phyloP scores from a whole-genome alignment of 2,888 invertebrate species.

The Conomelus anceps region DNA sequence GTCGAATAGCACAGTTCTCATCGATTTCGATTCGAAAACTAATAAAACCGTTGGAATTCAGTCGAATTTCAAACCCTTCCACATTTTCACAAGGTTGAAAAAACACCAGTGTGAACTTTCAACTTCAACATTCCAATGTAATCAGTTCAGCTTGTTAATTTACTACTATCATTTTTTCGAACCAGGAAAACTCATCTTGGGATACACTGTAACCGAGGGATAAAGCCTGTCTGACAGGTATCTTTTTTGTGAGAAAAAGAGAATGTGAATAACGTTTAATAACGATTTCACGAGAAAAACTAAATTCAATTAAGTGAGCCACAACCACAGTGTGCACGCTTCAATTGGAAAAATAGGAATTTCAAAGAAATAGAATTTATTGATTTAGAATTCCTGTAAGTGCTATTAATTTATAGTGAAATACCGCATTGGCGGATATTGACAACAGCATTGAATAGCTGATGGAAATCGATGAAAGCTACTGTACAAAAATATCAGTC shows the following conservation, averaged over 20 bases:
- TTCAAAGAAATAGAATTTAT: neutral
- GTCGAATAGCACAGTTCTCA: too few relatives aligned
- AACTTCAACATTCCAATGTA: neutral
- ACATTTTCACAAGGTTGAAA: neutral
- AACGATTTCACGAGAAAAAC: too few relatives aligned
- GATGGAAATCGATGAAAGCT: too few relatives aligned
- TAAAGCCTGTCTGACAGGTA: neutral
- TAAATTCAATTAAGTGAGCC: neutral
- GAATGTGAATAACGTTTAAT: too few relatives aligned
- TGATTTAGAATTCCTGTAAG: too few relatives aligned
- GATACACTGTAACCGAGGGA: neutral
- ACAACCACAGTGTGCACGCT: neutral
- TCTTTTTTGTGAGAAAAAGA: neutral
- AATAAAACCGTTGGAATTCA: neutral
- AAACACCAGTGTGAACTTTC: neutral
- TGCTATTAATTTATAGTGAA: too few relatives aligned
- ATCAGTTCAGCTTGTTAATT: neutral
- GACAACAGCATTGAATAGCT: too few relatives aligned
- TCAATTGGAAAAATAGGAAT: neutral
- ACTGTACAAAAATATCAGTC: too few relatives aligned
- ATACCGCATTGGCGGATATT: too few relatives aligned
- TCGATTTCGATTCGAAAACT: neutral
- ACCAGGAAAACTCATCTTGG: neutral
- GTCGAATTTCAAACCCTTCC: neutral
- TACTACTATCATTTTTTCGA: too few relatives aligned